phyloP scores from a whole-genome alignment of 2,113 vertebrate species.

The Myiopsitta monachus region DNA sequence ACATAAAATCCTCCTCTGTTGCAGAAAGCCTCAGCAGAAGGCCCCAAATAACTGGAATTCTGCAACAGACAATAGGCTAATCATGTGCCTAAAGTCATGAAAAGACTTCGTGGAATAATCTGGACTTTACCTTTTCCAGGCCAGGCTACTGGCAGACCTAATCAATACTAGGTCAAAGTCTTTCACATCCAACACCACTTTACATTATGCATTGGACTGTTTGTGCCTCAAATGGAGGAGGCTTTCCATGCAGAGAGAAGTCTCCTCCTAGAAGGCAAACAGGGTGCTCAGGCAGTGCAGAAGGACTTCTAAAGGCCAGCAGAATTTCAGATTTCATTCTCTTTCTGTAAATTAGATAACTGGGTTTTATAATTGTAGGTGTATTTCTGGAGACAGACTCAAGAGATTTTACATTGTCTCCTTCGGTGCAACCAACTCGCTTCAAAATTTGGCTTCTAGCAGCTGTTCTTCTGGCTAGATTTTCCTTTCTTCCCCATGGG shows the following conservation, averaged over 20 bases:
- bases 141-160: neutral
- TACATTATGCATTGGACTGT: neutral
- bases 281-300: neutral
- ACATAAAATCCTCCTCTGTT: neutral
- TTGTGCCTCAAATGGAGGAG: neutral
- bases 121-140: neutral
- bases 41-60: neutral
- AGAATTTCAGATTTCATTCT: neutral
- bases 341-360: neutral
- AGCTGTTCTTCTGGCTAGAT: neutral
- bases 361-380: neutral
- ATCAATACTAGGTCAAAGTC: neutral
- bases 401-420: neutral
- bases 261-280: neutral
- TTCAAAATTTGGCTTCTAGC: neutral
- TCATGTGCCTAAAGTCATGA: neutral
- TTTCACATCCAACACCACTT: neutral
- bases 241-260: neutral
- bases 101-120: neutral
- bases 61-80: neutral
- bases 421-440: neutral
- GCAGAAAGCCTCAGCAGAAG: slow-evolving; percentile 8
- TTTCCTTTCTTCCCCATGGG: neutral
- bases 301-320: neutral
- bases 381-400: neutral